Evolutionary conservation across 2,888 invertebrate species (phyloP).

Genomic region (Clusia tigrina): DNA sequence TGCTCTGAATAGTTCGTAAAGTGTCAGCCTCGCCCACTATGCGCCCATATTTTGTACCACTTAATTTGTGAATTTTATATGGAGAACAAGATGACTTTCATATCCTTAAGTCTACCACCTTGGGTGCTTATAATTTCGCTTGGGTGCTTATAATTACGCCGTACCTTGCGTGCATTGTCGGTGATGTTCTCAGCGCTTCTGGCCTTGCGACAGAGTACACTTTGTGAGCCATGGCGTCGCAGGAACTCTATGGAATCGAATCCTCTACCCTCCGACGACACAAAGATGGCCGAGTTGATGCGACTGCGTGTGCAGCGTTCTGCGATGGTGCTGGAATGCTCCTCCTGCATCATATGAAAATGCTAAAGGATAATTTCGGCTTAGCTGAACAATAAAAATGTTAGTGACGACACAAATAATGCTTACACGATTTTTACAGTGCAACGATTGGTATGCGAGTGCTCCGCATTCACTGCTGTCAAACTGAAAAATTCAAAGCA

Average conservation of each 20-base stretch:
- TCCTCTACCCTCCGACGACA: constrained; percentile 77
- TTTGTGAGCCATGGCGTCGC: constrained; percentile 81
- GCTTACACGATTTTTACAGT: constrained; percentile 62
- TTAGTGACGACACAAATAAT: constrained; percentile 20
- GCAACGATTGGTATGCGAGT: constrained; percentile 55
- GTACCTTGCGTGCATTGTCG: constrained; percentile 64
- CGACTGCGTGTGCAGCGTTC: constrained; percentile 74
- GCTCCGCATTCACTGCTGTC: constrained; percentile 62
- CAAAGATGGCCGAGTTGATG: constrained; percentile 86
- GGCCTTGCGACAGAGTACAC: constrained; percentile 80
- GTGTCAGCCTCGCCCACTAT: too few relatives aligned
- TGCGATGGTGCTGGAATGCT: constrained; percentile 71
- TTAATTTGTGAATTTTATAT: too few relatives aligned
- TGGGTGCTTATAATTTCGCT: too few relatives aligned
- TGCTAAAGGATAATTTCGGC: constrained; percentile 67
- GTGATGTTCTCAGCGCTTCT: constrained; percentile 76
- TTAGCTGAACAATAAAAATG: constrained; percentile 27
- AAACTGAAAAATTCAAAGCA: constrained; percentile 50
- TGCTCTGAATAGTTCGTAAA: too few relatives aligned
- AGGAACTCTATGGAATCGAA: constrained; percentile 84
- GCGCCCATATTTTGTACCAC: too few relatives aligned
- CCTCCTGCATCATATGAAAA: constrained; percentile 76
- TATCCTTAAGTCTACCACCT: too few relatives aligned
- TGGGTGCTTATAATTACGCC: not conserved
- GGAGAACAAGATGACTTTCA: too few relatives aligned